A percentile compares a stretch with the other conserved stretches of the same genome.
phyloP scores from a whole-genome alignment of 2,797 vertebrate genomes.

The Alcedo quadribrachys region DNA sequence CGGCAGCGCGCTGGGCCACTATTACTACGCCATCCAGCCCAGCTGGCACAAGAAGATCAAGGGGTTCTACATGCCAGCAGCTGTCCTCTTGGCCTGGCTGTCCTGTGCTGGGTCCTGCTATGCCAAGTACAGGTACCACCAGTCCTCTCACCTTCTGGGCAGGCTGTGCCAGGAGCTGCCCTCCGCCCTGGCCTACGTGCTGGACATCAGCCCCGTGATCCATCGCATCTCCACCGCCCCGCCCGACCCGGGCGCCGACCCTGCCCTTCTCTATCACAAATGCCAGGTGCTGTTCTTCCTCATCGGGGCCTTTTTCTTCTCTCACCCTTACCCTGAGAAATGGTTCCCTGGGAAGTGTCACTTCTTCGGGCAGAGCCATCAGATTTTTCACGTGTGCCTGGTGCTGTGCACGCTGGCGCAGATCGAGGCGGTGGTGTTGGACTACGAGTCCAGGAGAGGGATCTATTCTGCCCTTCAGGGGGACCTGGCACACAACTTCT shows the following conservation, averaged over 20 bases:
- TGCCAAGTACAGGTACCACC: constrained; percentile 85
- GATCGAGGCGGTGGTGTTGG: constrained; percentile 90
- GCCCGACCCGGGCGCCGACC: constrained; percentile 52
- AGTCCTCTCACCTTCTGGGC: constrained; percentile 78
- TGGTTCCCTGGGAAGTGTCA: constrained; percentile 92
- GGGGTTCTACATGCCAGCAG: constrained; percentile 84
- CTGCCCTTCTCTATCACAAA: constrained; percentile 86
- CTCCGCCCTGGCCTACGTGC: constrained; percentile 87
- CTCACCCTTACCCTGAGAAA: constrained; percentile 91
- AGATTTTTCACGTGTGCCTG: constrained; percentile 93
- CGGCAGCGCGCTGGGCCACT: constrained; percentile 90
- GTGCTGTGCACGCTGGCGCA: constrained; percentile 92
- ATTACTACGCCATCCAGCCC: constrained; percentile 91
- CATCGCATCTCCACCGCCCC: constrained; percentile 87
- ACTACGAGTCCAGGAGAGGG: constrained; percentile 84
- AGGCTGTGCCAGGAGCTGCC: constrained; percentile 93
- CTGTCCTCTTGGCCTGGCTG: constrained; percentile 90
- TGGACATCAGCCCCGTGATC: constrained; percentile 93
- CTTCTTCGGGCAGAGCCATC: constrained; percentile 93
- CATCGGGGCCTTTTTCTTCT: constrained; percentile 91
- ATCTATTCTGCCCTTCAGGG: constrained; percentile 88
- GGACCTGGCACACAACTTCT: constrained; percentile 85
- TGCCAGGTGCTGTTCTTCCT: constrained; percentile 94
- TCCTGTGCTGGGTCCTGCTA: constrained; percentile 95
- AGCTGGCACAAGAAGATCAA: constrained; percentile 84